Conservation (phyloP, 2,797 vertebrate genomes). For the Uromys caudimaculatus region DNA sequence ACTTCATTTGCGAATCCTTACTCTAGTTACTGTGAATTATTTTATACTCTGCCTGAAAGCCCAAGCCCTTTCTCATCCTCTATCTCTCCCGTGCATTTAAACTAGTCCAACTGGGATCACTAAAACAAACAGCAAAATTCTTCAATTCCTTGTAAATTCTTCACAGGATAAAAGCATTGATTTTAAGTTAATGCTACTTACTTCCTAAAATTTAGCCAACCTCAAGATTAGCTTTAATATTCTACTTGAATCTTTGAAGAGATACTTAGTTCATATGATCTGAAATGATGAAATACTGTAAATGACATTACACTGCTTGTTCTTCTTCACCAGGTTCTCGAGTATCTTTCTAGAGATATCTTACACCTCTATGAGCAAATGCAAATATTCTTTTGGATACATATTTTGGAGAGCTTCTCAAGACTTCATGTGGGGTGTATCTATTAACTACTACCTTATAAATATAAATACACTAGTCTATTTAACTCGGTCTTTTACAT, state of each 20-base stretch:
- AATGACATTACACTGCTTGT: not conserved
- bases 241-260: conserved; percentile 18
- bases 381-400: not conserved
- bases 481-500: not conserved
- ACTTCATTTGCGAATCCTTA: not conserved
- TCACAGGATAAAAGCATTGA: not conserved
- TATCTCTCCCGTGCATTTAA: not conserved
- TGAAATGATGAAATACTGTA: not conserved
- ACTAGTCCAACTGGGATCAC: not conserved
- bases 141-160: not conserved
- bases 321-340: not conserved
- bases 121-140: not conserved
- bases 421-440: not conserved
- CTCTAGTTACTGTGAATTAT: not conserved
- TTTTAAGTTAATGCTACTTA: conserved; percentile 1
- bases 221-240: not conserved
- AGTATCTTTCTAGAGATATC: not conserved
- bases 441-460: not conserved
- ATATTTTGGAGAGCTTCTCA: not conserved
- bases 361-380: not conserved
- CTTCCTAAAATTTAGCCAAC: not conserved
- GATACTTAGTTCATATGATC: not conserved
- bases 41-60: not conserved
- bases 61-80: not conserved
- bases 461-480: not conserved